Evolutionary conservation across 2,113 vertebrate species (phyloP), one percentile per base, ranked within the genome.

Genomic region (Panthera leo): DNA sequence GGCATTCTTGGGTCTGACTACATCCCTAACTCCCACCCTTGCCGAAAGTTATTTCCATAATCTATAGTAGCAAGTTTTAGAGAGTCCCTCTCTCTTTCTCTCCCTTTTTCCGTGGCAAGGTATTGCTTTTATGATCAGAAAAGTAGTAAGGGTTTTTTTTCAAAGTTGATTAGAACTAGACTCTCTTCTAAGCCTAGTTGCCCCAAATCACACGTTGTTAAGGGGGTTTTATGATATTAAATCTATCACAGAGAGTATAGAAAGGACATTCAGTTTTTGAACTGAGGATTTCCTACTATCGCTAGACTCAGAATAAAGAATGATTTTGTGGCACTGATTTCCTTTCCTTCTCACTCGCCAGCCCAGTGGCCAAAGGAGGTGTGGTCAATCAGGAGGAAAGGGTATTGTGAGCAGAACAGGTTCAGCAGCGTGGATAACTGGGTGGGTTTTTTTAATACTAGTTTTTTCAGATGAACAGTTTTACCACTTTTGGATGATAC

Each of bases 121-220:
- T 25, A 61, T n/a, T 94, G 21, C 61, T 78, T 85, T 93, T 89
- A 65, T 80, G n/a, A 92, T 84, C 80, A 88, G 85, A 84, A 84
- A 94, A 85, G n/a, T 39, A 80, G 51, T n/a, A 79, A 55, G 25
- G 9, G 12, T 39, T 85, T 75, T 85, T 79, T 53, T 34, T 0
- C 7, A 53, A 70, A 31, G n/a, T 76, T 83, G 55, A 25, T 86
- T 88, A 91, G 55, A 87, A 70, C 39, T 45, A 29, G 55, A 68
- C 31, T 93, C 51, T n/a, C 11, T 42, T 87, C 23, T 89, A n/a
- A 93, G 36, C 48, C 7, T 7, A 31, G 45, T 36, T 0, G 8
- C 25, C 34, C 21, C 23, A 34, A 71, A 61, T 55, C 14, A 16
- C 31, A 84, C 13, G 21, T 75, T 75, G 45, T n/a, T 15, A 67